These are phyloP conservation scores for Arnoldichthys spilopterus DNA, from an alignment of 2,797 vertebrate genomes.

Conservation along the genomic window DNA sequence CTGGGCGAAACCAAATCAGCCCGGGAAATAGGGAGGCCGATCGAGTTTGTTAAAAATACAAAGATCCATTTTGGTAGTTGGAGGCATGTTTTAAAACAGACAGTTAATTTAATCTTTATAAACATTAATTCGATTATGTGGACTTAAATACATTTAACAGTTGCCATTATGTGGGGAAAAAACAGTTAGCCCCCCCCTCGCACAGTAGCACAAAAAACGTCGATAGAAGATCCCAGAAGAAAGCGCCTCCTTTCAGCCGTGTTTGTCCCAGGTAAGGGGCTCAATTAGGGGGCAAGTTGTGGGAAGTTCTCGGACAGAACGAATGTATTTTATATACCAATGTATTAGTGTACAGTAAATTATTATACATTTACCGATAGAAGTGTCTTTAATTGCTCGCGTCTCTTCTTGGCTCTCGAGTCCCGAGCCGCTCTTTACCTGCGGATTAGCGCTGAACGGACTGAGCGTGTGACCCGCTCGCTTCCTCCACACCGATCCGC, in stretches of 20 bases:
- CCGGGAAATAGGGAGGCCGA: neutral
- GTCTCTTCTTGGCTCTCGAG: neutral
- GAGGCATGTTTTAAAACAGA: too few species aligned
- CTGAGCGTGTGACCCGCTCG: too few species aligned
- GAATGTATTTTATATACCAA: too few species aligned
- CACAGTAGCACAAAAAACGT: neutral
- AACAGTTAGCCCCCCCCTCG: neutral
- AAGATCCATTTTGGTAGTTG: neutral
- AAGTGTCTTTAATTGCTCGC: too few species aligned
- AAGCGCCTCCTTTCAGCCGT: slow-evolving; percentile 36
- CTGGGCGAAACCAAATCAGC: slow-evolving; percentile 56
- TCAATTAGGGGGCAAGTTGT: slow-evolving; percentile 10
- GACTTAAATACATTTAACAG: neutral
- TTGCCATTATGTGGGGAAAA: neutral
- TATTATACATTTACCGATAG: too few species aligned
- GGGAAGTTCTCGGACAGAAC: neutral
- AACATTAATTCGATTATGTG: neutral
- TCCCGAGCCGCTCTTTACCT: neutral
- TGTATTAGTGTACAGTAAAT: too few species aligned
- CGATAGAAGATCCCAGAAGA: slow-evolving; percentile 36
- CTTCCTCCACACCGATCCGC: too few species aligned
- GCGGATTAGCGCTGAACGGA: neutral
- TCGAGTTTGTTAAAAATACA: neutral
- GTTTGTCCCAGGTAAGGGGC: slow-evolving; percentile 48
- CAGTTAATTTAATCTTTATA: too few species aligned